A percentile compares a stretch with the other conserved stretches of the same genome.
These are phyloP conservation scores for Xylota segnis DNA, from an alignment of 2,888 invertebrate genomes.

Conservation along the genomic window DNA sequence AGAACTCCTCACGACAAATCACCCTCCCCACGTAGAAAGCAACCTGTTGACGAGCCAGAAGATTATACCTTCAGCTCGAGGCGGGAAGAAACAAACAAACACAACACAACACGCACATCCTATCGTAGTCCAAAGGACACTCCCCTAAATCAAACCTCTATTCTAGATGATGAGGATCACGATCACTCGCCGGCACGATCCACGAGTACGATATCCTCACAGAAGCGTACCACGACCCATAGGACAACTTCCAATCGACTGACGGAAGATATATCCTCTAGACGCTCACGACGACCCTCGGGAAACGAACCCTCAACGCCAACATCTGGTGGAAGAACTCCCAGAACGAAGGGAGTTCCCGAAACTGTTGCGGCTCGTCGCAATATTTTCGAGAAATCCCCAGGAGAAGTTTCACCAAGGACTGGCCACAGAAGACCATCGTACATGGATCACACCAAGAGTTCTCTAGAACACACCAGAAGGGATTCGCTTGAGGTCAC, in stretches of 20 bases:
- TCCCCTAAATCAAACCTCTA: constrained; percentile 56
- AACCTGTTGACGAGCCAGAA: constrained; percentile 65
- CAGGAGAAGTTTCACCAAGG: constrained; percentile 69
- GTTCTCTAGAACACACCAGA: constrained; percentile 83
- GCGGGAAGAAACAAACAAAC: constrained; percentile 65
- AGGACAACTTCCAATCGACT: constrained; percentile 33
- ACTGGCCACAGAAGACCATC: constrained; percentile 80
- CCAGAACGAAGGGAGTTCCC: constrained; percentile 74
- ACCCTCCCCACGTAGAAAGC: constrained; percentile 58
- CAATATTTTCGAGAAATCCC: constrained; percentile 81
- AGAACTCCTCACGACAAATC: constrained; percentile 56
- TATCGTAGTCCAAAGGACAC: constrained; percentile 65
- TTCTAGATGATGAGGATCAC: constrained; percentile 62
- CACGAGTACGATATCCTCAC: constrained; percentile 67
- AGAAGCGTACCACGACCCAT: constrained; percentile 45
- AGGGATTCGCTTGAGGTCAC: constrained; percentile 83
- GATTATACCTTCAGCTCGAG: constrained; percentile 64
- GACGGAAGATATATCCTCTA: constrained; percentile 50
- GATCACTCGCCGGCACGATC: constrained; percentile 69
- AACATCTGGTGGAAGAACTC: constrained; percentile 16
- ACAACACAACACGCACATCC: constrained; percentile 63
- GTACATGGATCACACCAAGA: constrained; percentile 84
- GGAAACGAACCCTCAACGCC: constrained; percentile 57
- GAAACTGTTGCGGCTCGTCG: constrained; percentile 82
- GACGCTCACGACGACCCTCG: constrained; percentile 53